These are phyloP conservation scores for Mus caroli DNA, from an alignment of 2,797 vertebrate species.

Conservation along the genomic window DNA sequence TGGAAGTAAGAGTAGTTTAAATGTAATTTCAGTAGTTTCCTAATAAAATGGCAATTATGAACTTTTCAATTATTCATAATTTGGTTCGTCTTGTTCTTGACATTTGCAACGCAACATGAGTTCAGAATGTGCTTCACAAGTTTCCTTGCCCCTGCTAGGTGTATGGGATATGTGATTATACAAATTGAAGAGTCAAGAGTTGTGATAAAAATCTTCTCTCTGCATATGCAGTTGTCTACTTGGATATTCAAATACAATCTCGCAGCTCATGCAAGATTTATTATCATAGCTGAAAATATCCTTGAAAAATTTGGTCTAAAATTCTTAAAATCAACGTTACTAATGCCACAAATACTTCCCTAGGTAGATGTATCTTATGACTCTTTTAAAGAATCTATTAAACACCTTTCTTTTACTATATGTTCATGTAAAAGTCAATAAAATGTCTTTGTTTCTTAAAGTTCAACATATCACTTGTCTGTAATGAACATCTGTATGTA, in stretches of 20 bases:
- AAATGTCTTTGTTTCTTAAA: constrained; percentile 11
- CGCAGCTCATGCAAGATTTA: constrained; percentile 63
- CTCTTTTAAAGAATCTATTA: neutral
- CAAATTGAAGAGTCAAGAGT: constrained; percentile 27
- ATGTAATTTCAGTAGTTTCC: neutral
- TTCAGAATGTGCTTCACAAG: neutral
- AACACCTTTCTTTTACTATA: constrained; percentile 10
- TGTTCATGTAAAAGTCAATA: neutral
- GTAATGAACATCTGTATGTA: neutral
- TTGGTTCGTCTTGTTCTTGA: neutral
- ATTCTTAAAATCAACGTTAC: constrained; percentile 55
- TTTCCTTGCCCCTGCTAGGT: neutral
- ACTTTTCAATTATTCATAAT: constrained; percentile 32
- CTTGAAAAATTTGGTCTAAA: constrained; percentile 22
- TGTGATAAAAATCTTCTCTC: constrained; percentile 20
- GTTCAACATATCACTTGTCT: neutral
- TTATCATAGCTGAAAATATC: constrained; percentile 45
- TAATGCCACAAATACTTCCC: constrained; percentile 16
- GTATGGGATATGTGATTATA: neutral
- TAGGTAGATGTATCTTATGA: constrained; percentile 1
- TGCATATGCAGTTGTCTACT: neutral
- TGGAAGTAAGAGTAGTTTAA: neutral
- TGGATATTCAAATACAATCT: constrained; percentile 62
- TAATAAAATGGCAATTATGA: neutral
- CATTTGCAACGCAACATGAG: neutral